Conservation (phyloP, 2,113 vertebrate species). For the Tricholaema leucomelas region DNA sequence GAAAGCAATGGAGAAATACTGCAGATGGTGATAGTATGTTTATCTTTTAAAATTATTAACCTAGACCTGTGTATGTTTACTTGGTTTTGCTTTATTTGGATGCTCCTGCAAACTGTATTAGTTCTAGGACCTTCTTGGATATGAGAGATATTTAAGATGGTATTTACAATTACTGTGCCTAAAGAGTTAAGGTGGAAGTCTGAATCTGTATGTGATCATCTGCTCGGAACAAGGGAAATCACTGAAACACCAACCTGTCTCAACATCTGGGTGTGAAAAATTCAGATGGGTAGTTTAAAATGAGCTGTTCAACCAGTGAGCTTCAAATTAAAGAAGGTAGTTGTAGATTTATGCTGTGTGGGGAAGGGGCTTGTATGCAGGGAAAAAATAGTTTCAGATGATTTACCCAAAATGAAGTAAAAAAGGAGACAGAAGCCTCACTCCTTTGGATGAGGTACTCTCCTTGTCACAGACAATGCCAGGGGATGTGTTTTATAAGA, state of each 20-base stretch:
- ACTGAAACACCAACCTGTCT: neutral
- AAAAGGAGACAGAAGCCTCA: neutral
- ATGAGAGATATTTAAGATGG: neutral
- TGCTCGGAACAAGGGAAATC: neutral
- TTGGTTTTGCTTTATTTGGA: neutral
- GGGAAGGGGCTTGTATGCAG: neutral
- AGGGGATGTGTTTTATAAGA: neutral
- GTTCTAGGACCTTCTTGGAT: neutral
- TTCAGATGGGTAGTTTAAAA: neutral
- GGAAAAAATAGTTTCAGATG: neutral
- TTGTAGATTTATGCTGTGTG: neutral
- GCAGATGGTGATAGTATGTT: neutral
- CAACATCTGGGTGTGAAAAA: neutral
- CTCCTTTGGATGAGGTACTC: neutral
- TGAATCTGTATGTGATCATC: neutral
- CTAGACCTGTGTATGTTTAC: neutral
- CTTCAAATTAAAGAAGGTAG: neutral
- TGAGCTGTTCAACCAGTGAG: neutral
- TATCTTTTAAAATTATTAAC: neutral
- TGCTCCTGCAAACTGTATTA: neutral
- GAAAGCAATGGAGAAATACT: neutral
- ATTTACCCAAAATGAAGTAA: neutral
- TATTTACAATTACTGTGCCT: neutral
- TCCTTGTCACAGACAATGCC: neutral
- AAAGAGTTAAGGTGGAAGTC: neutral